Base-by-base conservation (phyloP, 1,140 invertebrate genomes). In the Drosophila saltans region DNA sequence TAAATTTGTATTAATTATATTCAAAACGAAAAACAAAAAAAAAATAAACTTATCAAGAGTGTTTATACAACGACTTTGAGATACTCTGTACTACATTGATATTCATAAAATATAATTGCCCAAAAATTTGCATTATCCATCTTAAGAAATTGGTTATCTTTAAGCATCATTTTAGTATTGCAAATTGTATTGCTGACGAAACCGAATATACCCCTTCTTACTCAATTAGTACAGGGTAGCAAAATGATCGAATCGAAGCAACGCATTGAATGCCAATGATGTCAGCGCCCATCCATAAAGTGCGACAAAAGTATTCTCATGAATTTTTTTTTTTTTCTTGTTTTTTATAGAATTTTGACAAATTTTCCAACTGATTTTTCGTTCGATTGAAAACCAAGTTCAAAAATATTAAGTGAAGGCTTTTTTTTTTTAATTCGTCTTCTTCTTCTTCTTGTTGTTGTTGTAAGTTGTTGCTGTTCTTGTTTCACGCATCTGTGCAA, bases 1-100 rank as follows among this genome's bases (percentile, higher is more conserved):
- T 79, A 82, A 82, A 80, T 88, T 66, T 78, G 68, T 80, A 82
- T 88, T 88, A 88, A 88, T 88, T 86, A 78, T 78, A 72, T 62
- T 59, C 66, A 39, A 63, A 65, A 41, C 8, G 16, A 16, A 41
- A 43, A n/a, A 52, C 24, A 52, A 24, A 48, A 52, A 9, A 24
- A 52, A 52, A 52, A 52, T 26, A 26, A 52, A 24, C 45, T 0
- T 52, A 52, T 0, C 8, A 10, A 52, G n/a, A 10, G 26, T 1
- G 3, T 26, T 26, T 2, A 0, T 2, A 2, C 28, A 30, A 30
- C 45, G 45, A 52, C 21, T 26, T 52, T 26, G 1, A 10, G 4
- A 52, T 52, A 52, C 45, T 26, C 21, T 16, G 16, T 16, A 16
- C 16, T 16, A 16, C 16, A 16, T 16, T 16, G 0, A 16, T 16